A percentile compares a stretch with the other conserved stretches of the same genome.
Conservation (phyloP, 2,113 vertebrate genomes). For the Atrichornis clamosus region DNA sequence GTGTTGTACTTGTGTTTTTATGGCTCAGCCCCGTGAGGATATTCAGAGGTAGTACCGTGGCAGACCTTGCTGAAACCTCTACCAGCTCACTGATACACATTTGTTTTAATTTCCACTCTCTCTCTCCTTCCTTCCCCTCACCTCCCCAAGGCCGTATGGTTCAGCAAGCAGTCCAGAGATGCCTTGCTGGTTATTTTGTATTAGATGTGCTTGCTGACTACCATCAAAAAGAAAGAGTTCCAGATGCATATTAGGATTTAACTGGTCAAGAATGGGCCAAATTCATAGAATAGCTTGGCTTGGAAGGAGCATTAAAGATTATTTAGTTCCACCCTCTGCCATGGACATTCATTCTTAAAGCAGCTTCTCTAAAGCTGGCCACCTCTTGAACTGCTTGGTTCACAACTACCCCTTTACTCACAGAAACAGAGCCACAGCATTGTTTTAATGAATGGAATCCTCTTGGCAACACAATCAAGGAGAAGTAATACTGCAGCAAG, state of each 20-base stretch:
- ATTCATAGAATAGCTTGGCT: background rate
- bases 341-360: background rate
- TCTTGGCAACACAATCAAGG: background rate
- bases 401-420: background rate
- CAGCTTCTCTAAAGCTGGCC: background rate
- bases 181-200: background rate
- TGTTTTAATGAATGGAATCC: background rate
- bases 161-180: background rate
- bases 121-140: background rate
- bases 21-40: background rate
- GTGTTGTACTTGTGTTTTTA: background rate
- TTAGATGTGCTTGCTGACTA: background rate
- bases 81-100: background rate
- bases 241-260: background rate
- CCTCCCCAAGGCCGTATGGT: background rate
- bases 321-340: background rate
- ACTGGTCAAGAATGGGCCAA: background rate
- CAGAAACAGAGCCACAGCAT: background rate
- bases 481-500: background rate
- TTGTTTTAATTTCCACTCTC: background rate
- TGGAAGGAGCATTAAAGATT: background rate
- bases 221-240: background rate
- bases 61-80: background rate
- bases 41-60: background rate
- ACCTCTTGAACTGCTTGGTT: background rate